Evolutionary conservation across 2,797 vertebrate species (phyloP), one percentile per base, ranked within the genome.

Genomic region (Vireo griseus): DNA sequence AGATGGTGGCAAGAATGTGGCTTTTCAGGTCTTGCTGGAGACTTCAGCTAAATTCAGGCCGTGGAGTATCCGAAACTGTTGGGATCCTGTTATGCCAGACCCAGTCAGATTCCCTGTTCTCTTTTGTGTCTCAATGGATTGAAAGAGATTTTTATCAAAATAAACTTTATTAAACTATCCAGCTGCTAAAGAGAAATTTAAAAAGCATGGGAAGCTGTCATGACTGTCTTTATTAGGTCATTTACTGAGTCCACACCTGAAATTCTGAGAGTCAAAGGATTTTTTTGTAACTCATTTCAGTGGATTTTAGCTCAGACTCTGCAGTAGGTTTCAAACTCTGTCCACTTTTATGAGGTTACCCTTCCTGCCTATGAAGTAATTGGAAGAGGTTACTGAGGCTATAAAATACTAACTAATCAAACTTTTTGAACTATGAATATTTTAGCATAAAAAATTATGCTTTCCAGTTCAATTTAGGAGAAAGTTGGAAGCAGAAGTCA

Each of bases 181-280:
- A 91, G 44, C 80, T 95, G 33, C 84, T 96, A 91, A 95, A 0
- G 4, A 92, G 86, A 95, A 94, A 96, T 96, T 86, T 54, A 69
- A 95, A 96, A 96, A 90, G 68, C 93, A 88, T n/a, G 95, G 66
- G 83, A 95, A 81, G 10, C n/a, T 57, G 4, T 40, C 40, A 94
- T 93, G 42, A 25, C 25, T 89, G 9, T 92, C 69, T 94, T 87
- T 88, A 91, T 84, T 77, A 66, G 57, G 40, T 94, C 62, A 24
- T 71, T 73, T 91, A 55, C 40, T 22, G 68, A 68, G 54, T 54
- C 37, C 26, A 74, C 28, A 68, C 20, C 29, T 65, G n/a, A 62
- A 90, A 80, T 63, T 87, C 48, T 52, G 40, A 25, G 37, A 84
- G 62, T 51, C 28, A 61, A 42, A 74, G 69, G 28, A 71, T 63